These are phyloP conservation scores for Agrotis puta DNA, from an alignment of 2,888 invertebrate genomes.

Conservation along the genomic window DNA sequence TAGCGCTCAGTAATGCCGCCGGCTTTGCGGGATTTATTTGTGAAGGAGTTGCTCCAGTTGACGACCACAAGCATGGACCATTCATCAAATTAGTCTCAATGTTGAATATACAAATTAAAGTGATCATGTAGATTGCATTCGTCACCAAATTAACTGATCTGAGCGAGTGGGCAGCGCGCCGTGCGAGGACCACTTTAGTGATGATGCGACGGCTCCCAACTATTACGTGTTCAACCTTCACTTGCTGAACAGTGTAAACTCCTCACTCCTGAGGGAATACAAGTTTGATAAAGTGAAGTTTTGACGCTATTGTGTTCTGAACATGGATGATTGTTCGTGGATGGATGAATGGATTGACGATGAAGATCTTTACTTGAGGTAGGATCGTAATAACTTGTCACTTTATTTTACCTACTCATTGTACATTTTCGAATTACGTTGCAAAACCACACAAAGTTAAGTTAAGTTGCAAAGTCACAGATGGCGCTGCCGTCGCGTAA, in stretches of 20 bases:
- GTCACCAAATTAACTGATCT: slow-evolving; percentile 52
- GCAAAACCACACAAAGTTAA: too few relatives aligned
- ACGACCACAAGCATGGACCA: neutral
- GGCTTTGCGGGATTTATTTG: neutral
- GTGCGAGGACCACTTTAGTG: slow-evolving; percentile 67
- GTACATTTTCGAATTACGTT: neutral
- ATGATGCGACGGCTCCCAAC: slow-evolving; percentile 60
- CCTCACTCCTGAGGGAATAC: neutral
- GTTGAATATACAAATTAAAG: slow-evolving; percentile 19
- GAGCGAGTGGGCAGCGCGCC: slow-evolving; percentile 48
- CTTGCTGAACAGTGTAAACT: slow-evolving; percentile 39
- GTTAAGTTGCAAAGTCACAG: too few relatives aligned
- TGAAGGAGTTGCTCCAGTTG: neutral
- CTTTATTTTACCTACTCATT: too few relatives aligned
- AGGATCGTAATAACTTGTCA: slow-evolving; percentile 18
- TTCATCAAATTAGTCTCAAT: slow-evolving; percentile 13
- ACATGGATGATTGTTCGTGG: slow-evolving; percentile 33
- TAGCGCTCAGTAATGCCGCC: neutral
- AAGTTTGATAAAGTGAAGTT: slow-evolving; percentile 1
- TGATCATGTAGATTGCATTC: slow-evolving; percentile 35
- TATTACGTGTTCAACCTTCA: slow-evolving; percentile 71
- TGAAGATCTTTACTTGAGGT: slow-evolving; percentile 55
- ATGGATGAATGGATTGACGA: slow-evolving; percentile 60
- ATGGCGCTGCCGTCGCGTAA: too few relatives aligned
- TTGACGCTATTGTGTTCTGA: neutral